Evolutionary conservation across 2,113 vertebrate genomes (phyloP), one percentile per base, ranked within the genome.

Genomic region (Phrynosoma platyrhinos): DNA sequence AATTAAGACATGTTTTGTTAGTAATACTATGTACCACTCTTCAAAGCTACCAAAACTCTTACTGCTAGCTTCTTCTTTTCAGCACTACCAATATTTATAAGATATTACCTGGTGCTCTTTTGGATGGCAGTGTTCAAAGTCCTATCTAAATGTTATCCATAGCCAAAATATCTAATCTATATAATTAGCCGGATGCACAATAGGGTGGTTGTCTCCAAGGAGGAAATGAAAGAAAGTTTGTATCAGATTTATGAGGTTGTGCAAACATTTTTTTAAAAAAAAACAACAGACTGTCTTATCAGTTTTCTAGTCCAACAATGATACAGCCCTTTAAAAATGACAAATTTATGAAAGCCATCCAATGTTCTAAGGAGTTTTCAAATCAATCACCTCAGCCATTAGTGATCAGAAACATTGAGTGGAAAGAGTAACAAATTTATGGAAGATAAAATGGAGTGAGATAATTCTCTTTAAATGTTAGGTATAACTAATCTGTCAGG

Each of bases 381-480:
- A 76, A 13, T 77, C 42, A 78, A 88, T 52, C 75, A 87, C 20
- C 58, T 72, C 27, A 85, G 53, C 0, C 40, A 62, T 0, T 0
- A 69, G 55, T 55, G 52, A 87, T 21, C n/a, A 85, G 55, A 69
- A 16, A 12, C 25, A 84, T 23, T 25, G 64, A 64, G 23, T 16
- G 71, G 75, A 91, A 86, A 68, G n/a, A 90, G 83, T 5, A 66
- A 71, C 36, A 90, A 90, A 80, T 74, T 58, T 47, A 5, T 71
- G 58, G 30, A 52, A 47, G 36, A 79, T 0, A 3, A 90, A 89
- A 86, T 62, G 6, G 16, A 79, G 8, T 3, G 23, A 52, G 25
- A 53, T 55, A 2, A 66, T 58, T 25, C 13, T 88, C 72, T 86
- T 21, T 85, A 92, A 2, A 10, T 1, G 80, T 68, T 85, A 20